Evolutionary conservation across 2,797 vertebrate genomes (phyloP).

Genomic region (Paedocypris micromegethes): DNA sequence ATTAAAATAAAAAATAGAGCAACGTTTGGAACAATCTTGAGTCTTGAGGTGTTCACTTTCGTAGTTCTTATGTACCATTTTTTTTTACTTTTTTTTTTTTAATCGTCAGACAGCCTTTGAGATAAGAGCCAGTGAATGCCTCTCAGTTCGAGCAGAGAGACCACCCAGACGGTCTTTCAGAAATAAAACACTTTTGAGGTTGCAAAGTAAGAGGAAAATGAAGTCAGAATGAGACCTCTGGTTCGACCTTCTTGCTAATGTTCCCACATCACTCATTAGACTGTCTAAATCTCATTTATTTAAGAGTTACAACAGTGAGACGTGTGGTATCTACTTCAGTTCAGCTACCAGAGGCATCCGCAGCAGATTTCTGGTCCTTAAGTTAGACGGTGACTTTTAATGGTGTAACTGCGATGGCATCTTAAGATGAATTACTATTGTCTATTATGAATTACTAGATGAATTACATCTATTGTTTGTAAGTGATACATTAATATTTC

Average conservation of each 20-base stretch:
- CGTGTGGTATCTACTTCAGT: background rate
- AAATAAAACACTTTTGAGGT: slow-evolving; percentile 10
- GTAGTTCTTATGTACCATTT: background rate
- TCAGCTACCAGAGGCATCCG: slow-evolving; percentile 5
- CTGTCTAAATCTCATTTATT: background rate
- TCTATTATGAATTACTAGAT: no score
- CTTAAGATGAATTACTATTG: no score
- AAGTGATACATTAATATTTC: no score
- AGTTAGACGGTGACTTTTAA: background rate
- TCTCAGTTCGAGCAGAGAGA: background rate
- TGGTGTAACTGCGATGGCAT: no score
- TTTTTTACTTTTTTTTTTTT: background rate
- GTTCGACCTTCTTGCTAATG: slow-evolving; percentile 1
- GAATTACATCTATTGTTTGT: no score
- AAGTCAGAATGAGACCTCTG: slow-evolving; percentile 1
- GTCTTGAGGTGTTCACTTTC: background rate
- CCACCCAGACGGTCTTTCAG: slow-evolving; percentile 4
- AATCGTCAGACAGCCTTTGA: background rate
- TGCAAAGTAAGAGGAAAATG: slow-evolving; percentile 3
- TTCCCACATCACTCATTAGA: background rate
- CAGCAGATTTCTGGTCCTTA: background rate
- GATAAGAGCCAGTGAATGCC: background rate
- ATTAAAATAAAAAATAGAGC: background rate
- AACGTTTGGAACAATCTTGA: background rate
- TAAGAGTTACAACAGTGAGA: background rate